Evolutionary conservation across 2,888 invertebrate genomes (phyloP), one percentile per base, ranked within the genome.

Genomic region (Heterodera filipjevi): DNA sequence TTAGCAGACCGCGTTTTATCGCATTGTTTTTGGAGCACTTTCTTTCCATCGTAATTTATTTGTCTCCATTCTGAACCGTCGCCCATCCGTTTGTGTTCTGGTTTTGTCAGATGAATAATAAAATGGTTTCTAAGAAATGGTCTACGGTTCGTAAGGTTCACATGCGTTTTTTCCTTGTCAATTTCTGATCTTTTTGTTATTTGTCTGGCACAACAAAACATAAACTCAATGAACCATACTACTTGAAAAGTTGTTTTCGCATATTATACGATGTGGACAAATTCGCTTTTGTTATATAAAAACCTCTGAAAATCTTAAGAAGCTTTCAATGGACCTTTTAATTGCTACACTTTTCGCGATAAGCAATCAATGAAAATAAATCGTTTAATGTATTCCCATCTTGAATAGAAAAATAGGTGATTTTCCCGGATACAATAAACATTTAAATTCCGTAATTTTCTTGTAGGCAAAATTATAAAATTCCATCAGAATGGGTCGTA

Each of bases 401-500:
- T n/a, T n/a, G n/a, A n/a, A n/a, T n/a, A n/a, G n/a, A n/a, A 59
- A 59, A n/a, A 22, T 59, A n/a, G 59, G 59, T 59, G 59, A 12
- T 39, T 39, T 39, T 10, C 39, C 39, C 6, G 39, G 12, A 10
- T 39, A 39, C 12, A 39, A 39, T 39, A 39, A 39, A 6, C 39
- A 39, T 39, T 39, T 39, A 39, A 39, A 39, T 39, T 39, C 6
- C 39, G 12, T 39, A n/a, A n/a, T n/a, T n/a, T n/a, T n/a, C n/a
- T n/a, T n/a, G n/a, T 39, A 39, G 12, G 12, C 39, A 39, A 1
- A 2, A 39, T 39, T n/a, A 14, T 8, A 49, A 73, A 10, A 19
- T 35, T 35, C 33, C 32, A 44, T 32, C 14, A 10, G 39, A 66
- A 22, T 82, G 84, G 82, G 84, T 46, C 79, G 82, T 33, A 77